Base-by-base conservation (phyloP, 2,113 vertebrate species). In the Chlorodrepanis virens region DNA sequence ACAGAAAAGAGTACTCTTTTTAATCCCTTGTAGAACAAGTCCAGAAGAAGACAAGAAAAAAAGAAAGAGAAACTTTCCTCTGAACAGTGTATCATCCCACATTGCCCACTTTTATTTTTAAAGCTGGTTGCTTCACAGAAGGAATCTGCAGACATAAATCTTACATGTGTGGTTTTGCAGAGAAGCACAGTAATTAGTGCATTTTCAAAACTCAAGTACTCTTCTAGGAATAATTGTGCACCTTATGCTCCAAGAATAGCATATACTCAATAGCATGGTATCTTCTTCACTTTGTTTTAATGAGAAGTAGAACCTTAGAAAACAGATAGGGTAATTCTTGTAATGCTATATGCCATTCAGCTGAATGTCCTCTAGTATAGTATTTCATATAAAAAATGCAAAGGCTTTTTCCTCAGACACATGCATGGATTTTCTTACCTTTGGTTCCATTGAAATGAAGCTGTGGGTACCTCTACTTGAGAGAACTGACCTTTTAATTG, bases 401-500 rank as follows among this genome's bases (percentile, higher is more conserved):
- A 96, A 94, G 59, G 93, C 75, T 95, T 96, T 94, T 77, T 83
- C 82, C 83, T 96, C 96, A 92, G 94, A 97, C 78, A 95, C 85
- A 81, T 74, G 89, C 53, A 33, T 86, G 87, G 97, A 97, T 97
- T 93, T 94, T 95, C 98, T 99, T 98, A 99, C 99, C 99, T 99
- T 99, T 95, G 99, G 99, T 98, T 99, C 99, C 99, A 99, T 99
- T 96, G 99, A 99, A 98, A 99, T 99, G 98, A 99, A 99, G 98
- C 98, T 99, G 98, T 99, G 99, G 69, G 98, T 98, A 96, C 99
- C 99, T 97, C 98, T 98, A 90, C 99, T 99, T 74, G 99, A 99
- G 57, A 99, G 97, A 96, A 99, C 98, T 68, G 99, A 99, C 95
- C 99, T 99, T 98, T 99, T 99, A 98, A 99, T 99, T 93, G 99